These are phyloP conservation scores for Spheniscus humboldti DNA, from an alignment of 2,797 vertebrate genomes.

Conservation along the genomic window DNA sequence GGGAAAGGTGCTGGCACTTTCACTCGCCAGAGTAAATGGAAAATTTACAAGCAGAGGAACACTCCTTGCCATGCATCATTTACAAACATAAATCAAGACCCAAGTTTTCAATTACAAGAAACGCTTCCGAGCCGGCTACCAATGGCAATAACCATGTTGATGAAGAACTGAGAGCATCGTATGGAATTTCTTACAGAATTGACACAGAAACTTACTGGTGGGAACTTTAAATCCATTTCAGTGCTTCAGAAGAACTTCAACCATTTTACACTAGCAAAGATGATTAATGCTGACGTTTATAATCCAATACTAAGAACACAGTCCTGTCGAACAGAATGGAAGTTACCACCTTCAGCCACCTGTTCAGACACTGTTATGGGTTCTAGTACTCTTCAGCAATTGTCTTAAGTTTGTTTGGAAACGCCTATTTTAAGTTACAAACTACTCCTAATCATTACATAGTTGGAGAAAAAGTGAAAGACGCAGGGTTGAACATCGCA, in stretches of 20 bases:
- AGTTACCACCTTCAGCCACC: background rate
- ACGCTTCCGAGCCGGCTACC: background rate
- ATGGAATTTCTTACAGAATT: background rate
- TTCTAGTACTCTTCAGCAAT: background rate
- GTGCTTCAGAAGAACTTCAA: background rate
- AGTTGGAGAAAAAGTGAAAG: background rate
- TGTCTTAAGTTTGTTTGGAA: background rate
- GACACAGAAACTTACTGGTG: background rate
- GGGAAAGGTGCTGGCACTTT: background rate
- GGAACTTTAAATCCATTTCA: background rate
- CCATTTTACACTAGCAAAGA: background rate
- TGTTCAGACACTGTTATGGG: background rate
- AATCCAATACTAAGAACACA: background rate
- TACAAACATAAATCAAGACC: slow-evolving; percentile 16
- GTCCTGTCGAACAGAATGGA: background rate
- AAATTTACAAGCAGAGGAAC: slow-evolving; percentile 19
- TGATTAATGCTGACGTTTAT: background rate
- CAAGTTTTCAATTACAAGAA: slow-evolving; percentile 16
- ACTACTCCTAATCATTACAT: background rate
- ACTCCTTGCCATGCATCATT: background rate
- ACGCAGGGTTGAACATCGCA: background rate
- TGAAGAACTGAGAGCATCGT: background rate
- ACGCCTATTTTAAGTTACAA: background rate
- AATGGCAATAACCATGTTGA: background rate
- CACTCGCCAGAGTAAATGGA: background rate